Base-by-base conservation (phyloP, 2,888 invertebrate species). In the Linnaemya tessellans region DNA sequence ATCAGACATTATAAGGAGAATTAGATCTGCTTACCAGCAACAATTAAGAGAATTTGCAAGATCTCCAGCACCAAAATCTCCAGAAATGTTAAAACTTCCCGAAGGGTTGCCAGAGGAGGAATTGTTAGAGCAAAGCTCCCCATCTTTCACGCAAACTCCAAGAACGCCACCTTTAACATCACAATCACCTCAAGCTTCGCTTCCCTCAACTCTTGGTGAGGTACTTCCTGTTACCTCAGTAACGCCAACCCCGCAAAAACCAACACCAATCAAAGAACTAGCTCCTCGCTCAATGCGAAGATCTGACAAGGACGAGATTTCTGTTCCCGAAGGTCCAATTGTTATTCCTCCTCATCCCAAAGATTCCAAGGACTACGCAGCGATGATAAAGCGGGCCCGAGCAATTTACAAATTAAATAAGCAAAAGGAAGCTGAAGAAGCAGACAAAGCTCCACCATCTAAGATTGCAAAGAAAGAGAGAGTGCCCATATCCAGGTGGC, bases 201-300 rank as follows among this genome's bases (percentile, higher is more conserved):
- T 79, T 15, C 78, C 84, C 22, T 67, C 73, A 71, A 80, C 51
- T n/a, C 73, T 43, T 43, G 84, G 67, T 0, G 80, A 84, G 62
- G 38, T 4, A 46, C 73, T 30, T 1, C 41, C 71, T 25, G 22
- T 1, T n/a, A 64, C 46, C 30, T 68, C 83, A 20, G 25, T 1
- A 11, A 15, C 43, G 18, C 15, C 38, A 58, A 10, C 51, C 18
- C 54, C 11, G 9, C n/a, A 25, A 0, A 43, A 10, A 13, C 9
- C 54, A 75, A 75, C 46, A 43, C 64, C 74, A 30, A 9, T 18
- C 4, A 56, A 22, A 46, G 15, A 30, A 3, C 22, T 15, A 11
- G 35, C 25, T 38, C 20, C 49, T 20, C 18, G 18, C 13, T 11
- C 20, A 9, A 3, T 18, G 7, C 35, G 35, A 43, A 46, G 58